Evolutionary conservation across 2,113 vertebrate species (phyloP), one percentile per base, ranked within the genome.

Genomic region (Rhinogobius similis): DNA sequence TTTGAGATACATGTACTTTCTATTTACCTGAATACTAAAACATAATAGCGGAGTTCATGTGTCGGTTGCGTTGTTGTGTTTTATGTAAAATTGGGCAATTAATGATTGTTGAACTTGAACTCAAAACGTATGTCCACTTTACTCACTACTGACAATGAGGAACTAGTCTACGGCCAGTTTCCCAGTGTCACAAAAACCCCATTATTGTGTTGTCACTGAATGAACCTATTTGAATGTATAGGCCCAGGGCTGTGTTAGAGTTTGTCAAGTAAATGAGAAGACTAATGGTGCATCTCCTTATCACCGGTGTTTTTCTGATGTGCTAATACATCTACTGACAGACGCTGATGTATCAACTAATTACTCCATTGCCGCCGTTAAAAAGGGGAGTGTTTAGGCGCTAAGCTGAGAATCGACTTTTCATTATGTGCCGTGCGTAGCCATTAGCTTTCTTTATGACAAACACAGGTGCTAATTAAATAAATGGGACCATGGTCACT

Each of bases 271-370:
- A 89, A 89, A 90, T 86, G 82, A 90, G 84, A 85, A 87, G 84
- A 87, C 82, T 90, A 89, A 90, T 88, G 85, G 82, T 9, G 46
- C 81, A 86, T 87, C 81, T 90, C 85, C 87, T 89, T 88, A 90
- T 88, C 88, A 67, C 76, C 66, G 66, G 59, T 86, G 85, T 84
- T 85, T 87, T 79, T 86, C 82, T 69, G 48, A 72, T 77, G 85
- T 61, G 75, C 70, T 73, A 84, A 83, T 90, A 77, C 64, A 79
- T 87, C 82, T 79, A 67, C 81, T 77, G 83, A 85, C 82, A 87
- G 83, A 85, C 81, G 75, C 78, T 82, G 81, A 85, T 86, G 81
- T 70, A 75, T 81, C 80, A 82, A 81, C 84, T 87, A 83, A 88
- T 88, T 90, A 81, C 72, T 38, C 48, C 56, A 55, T 81, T 87